These are phyloP conservation scores for Characodon lateralis DNA, from an alignment of 2,797 vertebrate genomes.

Conservation along the genomic window DNA sequence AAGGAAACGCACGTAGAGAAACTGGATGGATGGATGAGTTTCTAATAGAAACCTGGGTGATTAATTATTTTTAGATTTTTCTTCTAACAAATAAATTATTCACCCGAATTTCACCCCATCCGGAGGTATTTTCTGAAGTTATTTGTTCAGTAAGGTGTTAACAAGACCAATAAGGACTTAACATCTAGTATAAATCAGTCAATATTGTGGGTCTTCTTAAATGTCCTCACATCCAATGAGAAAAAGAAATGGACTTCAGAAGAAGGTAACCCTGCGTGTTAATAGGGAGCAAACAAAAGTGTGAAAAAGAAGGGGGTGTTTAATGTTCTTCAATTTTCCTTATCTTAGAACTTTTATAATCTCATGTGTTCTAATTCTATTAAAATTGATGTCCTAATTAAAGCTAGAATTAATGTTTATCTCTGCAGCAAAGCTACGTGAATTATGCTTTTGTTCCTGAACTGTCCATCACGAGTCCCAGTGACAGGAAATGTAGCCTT, in stretches of 20 bases:
- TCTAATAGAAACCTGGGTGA: neutral
- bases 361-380: slow-evolving; percentile 39
- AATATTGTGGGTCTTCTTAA: slow-evolving; percentile 27
- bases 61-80: neutral
- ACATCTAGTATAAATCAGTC: slow-evolving; percentile 32
- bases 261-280: slow-evolving; percentile 32
- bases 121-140: slow-evolving; percentile 15
- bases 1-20: too few relatives aligned
- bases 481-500: slow-evolving; percentile 41
- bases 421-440: slow-evolving; percentile 25
- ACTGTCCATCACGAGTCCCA: slow-evolving; percentile 45
- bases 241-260: slow-evolving; percentile 20
- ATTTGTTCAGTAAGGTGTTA: slow-evolving; percentile 39
- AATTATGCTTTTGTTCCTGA: slow-evolving; percentile 44
- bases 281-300: slow-evolving; percentile 25
- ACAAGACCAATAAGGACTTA: slow-evolving; percentile 36
- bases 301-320: slow-evolving; percentile 26
- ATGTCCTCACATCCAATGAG: slow-evolving; percentile 37
- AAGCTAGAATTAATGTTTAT: slow-evolving; percentile 53
- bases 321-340: slow-evolving; percentile 22
- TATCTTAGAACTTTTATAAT: slow-evolving; percentile 34
- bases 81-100: neutral
- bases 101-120: neutral
- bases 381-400: slow-evolving; percentile 57
- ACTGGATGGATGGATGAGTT: too few relatives aligned